A percentile compares a stretch with the other conserved stretches of the same genome.
Conservation (phyloP, 2,113 vertebrate species). For the Ictalurus furcatus region DNA sequence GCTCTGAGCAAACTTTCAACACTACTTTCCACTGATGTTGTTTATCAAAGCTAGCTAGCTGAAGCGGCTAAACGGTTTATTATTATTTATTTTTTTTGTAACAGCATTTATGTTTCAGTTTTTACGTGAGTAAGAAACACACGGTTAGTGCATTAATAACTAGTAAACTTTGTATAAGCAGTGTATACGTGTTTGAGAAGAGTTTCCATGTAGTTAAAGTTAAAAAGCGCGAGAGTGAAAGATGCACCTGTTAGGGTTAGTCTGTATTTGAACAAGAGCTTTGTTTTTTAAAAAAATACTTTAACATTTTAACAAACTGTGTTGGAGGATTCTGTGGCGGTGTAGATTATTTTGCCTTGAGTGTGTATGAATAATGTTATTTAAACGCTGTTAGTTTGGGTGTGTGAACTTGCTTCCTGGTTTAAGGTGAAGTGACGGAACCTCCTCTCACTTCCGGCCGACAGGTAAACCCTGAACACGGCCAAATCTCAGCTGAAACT, state of each 20-base stretch:
- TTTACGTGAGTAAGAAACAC: neutral
- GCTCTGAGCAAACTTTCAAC: neutral
- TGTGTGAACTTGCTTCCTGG: constrained; percentile 67
- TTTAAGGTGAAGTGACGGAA: constrained; percentile 59
- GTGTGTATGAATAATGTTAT: neutral
- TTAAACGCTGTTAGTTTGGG: neutral
- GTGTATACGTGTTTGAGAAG: neutral
- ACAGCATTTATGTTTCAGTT: neutral
- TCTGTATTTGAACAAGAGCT: neutral
- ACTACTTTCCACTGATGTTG: neutral
- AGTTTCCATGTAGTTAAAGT: neutral
- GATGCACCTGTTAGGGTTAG: constrained; percentile 16
- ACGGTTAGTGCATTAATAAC: neutral
- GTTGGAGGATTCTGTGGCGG: neutral
- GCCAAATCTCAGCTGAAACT: constrained; percentile 27
- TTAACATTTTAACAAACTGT: neutral
- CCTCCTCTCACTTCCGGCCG: constrained; percentile 60
- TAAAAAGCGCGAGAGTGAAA: neutral
- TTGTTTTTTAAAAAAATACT: neutral
- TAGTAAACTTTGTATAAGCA: neutral
- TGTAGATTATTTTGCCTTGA: no score
- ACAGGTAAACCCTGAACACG: constrained; percentile 54
- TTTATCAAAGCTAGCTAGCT: constrained; percentile 1
- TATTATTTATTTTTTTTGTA: neutral
- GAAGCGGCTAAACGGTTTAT: neutral